Base-by-base conservation (phyloP, 2,888 invertebrate species). In the Apoda limacodes region DNA sequence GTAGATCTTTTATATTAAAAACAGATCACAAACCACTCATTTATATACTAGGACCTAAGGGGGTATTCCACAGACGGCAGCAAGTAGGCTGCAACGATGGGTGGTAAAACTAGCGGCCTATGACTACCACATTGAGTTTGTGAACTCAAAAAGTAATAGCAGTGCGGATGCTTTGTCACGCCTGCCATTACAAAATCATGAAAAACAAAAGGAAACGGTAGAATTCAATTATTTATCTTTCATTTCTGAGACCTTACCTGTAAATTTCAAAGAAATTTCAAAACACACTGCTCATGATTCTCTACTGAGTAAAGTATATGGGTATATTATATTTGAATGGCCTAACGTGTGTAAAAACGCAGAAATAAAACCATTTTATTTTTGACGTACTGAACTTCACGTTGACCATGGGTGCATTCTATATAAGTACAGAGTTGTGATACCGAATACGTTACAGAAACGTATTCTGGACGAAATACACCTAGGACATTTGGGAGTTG, bases 11-110 rank as follows among this genome's bases (percentile, higher is more conserved):
- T 25, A 49, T 39, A 2, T 34, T 68, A 5, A 11, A 52, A 9
- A 69, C 65, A 0, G 67, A 69, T 38, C 60, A 67, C 34, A 50
- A 62, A 33, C 67, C 72, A 2, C 37, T 75, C 3, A 42, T 45
- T 5, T 40, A 45, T 5, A 55, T 74, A 13, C 56, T 69, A 13
- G 46, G 47, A 3, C 31, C 29, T 2, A 52, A 46, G 45, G 37
- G 14, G 49, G 39, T 9, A 56, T 43, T 38, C 56, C 45, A 25
- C 40, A 29, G n/a, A 41, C 52, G 14, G 52, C 55, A 13, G 49
- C 60, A 5, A 48, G 50, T 25, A 39, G 50, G 21, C 42, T 55
- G 37, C 56, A 48, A 41, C 36, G 50, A 22, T 62, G 50, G 46
- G 56, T 59, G 12, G 27, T 43, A 11, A 39, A 43, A 3, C 35